Conservation (phyloP, 2,113 vertebrate genomes). For the Danionella cerebrum region DNA sequence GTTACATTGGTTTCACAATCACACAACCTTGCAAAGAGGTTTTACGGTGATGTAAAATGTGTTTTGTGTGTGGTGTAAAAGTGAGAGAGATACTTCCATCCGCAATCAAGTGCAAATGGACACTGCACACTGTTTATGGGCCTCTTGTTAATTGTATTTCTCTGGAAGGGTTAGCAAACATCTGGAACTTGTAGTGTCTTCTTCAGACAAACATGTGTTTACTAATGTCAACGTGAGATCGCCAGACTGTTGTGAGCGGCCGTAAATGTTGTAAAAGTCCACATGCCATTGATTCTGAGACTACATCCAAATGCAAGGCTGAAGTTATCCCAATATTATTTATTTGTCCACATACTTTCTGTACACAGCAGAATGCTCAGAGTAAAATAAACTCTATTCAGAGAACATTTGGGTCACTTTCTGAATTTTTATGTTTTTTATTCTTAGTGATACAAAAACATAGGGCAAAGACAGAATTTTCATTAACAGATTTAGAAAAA, state of each 20-base stretch:
- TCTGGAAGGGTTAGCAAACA: constrained; percentile 35
- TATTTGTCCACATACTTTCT: background rate
- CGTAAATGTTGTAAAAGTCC: too few species aligned
- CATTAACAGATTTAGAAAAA: too few species aligned
- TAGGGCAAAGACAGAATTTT: too few species aligned
- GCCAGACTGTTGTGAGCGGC: background rate
- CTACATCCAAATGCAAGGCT: too few species aligned
- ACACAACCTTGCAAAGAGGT: background rate
- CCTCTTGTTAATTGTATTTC: background rate
- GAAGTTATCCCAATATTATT: background rate
- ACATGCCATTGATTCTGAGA: too few species aligned
- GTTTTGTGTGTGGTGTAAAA: background rate
- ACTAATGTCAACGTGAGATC: constrained; percentile 10
- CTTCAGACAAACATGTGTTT: background rate
- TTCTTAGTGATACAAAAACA: too few species aligned
- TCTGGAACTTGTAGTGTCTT: constrained; percentile 26
- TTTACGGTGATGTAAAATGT: background rate
- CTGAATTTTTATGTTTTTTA: too few species aligned
- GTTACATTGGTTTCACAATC: too few species aligned
- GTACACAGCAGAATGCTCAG: too few species aligned
- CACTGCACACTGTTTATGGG: constrained; percentile 12
- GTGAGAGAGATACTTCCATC: too few species aligned
- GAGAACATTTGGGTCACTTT: too few species aligned
- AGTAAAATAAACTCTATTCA: too few species aligned
- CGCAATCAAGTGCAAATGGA: constrained; percentile 20